Base-by-base conservation (phyloP, 2,888 invertebrate species). In the Adineta ricciae region DNA sequence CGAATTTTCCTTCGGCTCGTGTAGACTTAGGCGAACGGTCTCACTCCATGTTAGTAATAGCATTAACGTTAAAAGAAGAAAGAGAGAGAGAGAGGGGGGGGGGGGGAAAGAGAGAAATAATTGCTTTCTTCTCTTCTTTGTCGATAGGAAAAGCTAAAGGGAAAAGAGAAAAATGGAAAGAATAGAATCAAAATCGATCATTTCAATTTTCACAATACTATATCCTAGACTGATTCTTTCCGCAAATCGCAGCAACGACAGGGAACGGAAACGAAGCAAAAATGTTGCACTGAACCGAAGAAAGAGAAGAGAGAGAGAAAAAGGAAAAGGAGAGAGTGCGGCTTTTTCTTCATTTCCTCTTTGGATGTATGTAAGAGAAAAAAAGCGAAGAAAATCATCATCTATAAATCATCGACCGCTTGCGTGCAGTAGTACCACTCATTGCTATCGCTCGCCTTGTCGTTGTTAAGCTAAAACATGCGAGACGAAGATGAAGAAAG, bases 151-250 rank as follows among this genome's bases (percentile, higher is more conserved):
- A 56, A 56, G 56, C 56, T 56, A 56, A 56, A 56, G n/a, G 11
- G 11, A 36, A 73, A 38, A 73, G 38, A 38, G 36, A 38, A 36
- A 78, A 78, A 27, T 38, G 14, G 41, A 41, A 78, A 41, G 78
- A 78, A 78, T 38, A 41, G 41, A 78, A 78, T 41, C 78, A 78
- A 78, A 78, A 78, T 78, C 78, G 41, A 78, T 78, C 78, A 78
- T 78, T 64, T 78, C 78, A 78, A 78, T 78, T 78, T 64, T 64
- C 32, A 64, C 64, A 32, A 64, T 64, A 64, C n/a, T 64, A 16
- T 64, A 64, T 32, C 27, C 32, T 64, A 64, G 64, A 64, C 32
- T 64, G 36, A 64, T 64, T 64, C 32, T 56, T 56, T 56, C 56
- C 56, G 32, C 32, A 64, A 36, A 32, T 36, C 24, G 19, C 32